These are phyloP conservation scores for Melanostoma scalare DNA, from an alignment of 2,888 invertebrate genomes.

Conservation along the genomic window DNA sequence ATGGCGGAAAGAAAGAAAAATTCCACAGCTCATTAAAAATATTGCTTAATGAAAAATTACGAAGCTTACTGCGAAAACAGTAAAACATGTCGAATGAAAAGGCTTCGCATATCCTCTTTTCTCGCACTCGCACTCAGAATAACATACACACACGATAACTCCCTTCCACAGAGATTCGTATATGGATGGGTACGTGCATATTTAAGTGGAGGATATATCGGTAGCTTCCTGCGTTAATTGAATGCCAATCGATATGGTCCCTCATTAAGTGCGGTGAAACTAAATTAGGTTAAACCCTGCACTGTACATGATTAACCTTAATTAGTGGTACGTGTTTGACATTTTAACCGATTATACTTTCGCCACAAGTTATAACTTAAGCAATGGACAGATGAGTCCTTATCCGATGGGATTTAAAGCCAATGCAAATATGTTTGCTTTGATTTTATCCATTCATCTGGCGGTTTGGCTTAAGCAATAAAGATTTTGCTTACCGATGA, in stretches of 20 bases:
- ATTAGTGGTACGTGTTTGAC: constrained; percentile 68
- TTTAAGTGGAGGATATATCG: constrained; percentile 39
- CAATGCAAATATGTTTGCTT: background rate
- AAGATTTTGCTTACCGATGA: too few relatives aligned
- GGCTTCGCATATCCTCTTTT: background rate
- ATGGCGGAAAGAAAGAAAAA: constrained; percentile 23
- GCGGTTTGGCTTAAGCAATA: too few relatives aligned
- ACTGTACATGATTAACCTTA: constrained; percentile 67
- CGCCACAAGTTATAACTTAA: constrained; percentile 41
- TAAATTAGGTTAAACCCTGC: constrained; percentile 67
- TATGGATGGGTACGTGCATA: background rate
- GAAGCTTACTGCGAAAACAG: constrained; percentile 46
- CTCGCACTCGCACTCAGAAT: background rate
- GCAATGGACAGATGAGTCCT: constrained; percentile 20
- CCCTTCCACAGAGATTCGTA: background rate
- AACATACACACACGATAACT: background rate
- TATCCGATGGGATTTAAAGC: background rate
- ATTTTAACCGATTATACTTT: constrained; percentile 53
- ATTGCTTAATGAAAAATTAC: constrained; percentile 66
- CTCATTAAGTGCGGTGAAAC: constrained; percentile 66
- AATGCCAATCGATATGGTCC: constrained; percentile 65
- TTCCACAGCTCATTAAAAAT: constrained; percentile 66
- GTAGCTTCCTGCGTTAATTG: constrained; percentile 64
- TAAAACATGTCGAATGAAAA: constrained; percentile 29
- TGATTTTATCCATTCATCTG: background rate